phyloP scores from a whole-genome alignment of 2,113 vertebrate species.

The Lasiurus cinereus region DNA sequence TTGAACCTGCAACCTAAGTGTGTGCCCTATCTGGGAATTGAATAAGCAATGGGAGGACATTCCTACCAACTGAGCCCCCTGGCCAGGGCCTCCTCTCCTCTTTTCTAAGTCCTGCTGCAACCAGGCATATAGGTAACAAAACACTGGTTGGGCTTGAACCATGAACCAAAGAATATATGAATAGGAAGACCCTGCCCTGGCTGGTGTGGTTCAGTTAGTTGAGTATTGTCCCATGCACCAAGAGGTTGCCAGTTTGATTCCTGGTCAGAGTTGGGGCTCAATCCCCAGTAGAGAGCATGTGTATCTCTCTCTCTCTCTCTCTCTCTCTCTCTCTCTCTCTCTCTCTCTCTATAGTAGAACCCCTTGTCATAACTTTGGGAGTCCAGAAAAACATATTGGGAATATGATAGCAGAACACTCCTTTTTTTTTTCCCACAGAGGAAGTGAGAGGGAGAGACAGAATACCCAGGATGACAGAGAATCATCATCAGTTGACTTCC shows the following conservation, averaged over 20 bases:
- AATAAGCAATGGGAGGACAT: not conserved
- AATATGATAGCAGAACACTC: not conserved
- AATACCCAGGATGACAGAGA: too few species aligned
- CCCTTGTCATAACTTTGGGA: conserved; percentile 21
- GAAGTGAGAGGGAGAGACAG: too few species aligned
- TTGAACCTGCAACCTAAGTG: not conserved
- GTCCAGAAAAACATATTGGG: conserved; percentile 5
- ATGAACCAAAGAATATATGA: conserved; percentile 32
- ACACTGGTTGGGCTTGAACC: not conserved
- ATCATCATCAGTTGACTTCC: too few species aligned
- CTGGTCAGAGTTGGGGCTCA: too few species aligned
- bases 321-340: too few species aligned
- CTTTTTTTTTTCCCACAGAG: too few species aligned
- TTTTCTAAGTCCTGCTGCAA: not conserved
- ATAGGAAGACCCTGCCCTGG: not conserved
- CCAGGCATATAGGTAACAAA: conserved; percentile 15
- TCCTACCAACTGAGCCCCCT: not conserved
- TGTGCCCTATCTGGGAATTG: not conserved
- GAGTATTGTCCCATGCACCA: too few species aligned
- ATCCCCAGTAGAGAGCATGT: too few species aligned
- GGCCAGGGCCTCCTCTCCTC: not conserved
- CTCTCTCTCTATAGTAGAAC: not conserved
- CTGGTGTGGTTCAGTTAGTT: too few species aligned
- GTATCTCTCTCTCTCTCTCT: too few species aligned
- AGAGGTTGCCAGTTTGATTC: too few species aligned